Evolutionary conservation across 2,113 vertebrate species (phyloP).

Genomic region (Lophochroa leadbeateri): DNA sequence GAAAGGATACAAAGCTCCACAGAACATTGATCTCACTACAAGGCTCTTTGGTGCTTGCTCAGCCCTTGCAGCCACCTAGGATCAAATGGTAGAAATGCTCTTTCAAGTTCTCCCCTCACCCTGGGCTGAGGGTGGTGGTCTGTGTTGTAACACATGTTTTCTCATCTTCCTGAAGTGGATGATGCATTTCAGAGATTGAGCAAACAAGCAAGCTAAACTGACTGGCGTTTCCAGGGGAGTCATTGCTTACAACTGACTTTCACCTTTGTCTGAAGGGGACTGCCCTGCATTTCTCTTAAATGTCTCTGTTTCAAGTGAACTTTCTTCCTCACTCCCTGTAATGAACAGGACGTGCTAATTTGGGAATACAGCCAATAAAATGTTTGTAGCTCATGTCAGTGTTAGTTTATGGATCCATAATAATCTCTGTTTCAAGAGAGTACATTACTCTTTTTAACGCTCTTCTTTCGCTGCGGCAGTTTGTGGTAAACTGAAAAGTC

Average conservation of each 20-base stretch:
- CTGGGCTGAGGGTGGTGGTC: neutral
- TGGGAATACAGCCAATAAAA: slow-evolving; percentile 20
- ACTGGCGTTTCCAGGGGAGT: neutral
- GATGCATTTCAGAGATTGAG: slow-evolving; percentile 16
- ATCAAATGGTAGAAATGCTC: slow-evolving; percentile 2
- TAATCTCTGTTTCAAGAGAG: neutral
- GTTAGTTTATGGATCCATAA: neutral
- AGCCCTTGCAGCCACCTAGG: neutral
- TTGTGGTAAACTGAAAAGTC: neutral
- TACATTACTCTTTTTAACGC: neutral
- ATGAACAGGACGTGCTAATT: neutral
- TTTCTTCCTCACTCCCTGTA: neutral
- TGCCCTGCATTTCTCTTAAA: slow-evolving; percentile 18
- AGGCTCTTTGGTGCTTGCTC: neutral
- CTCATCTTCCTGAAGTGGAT: slow-evolving; percentile 1
- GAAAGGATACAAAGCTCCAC: neutral
- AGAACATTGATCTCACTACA: neutral
- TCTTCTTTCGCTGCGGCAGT: neutral
- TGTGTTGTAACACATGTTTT: neutral
- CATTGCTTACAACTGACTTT: neutral
- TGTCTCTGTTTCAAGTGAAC: slow-evolving; percentile 13
- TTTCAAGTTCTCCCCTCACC: neutral
- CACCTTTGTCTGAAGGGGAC: neutral
- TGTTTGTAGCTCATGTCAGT: neutral
- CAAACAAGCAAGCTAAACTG: slow-evolving; percentile 3